Evolutionary conservation across 2,113 vertebrate species (phyloP), one percentile per base, ranked within the genome.

Genomic region (Myotis yumanensis): DNA sequence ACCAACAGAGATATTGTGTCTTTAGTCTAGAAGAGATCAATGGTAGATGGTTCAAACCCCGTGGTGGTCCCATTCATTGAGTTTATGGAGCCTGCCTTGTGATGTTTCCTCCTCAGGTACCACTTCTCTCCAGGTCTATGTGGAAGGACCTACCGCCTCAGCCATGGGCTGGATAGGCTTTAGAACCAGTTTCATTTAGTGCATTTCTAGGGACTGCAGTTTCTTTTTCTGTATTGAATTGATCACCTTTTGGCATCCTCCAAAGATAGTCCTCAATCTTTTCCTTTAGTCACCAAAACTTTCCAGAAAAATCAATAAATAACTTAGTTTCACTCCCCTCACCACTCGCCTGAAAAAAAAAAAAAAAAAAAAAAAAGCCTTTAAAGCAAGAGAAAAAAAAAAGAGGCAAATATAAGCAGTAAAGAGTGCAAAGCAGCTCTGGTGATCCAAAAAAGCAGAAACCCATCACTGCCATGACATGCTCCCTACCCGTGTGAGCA

Each of bases 331-430:
- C 92, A 15, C 87, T 89, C 43, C 81, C n/a, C 43, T 89, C 90
- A 66, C 32, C 25, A 64, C 30, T 75, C 20, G 86, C 11, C 20
- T 22, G 35, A 96, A 88, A 25, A 94, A 94, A 79, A 66, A 30
- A 17, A 92, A 95, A 76, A 96, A 88, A 25, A 94, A 94, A 79
- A 66, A 30, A 17, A 92, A 95, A 76, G 2, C 2, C 28, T 82
- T 73, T 28, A 59, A 87, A 43, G 54, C 40, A 82, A 94, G 54
- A 30, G 30, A 64, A 64, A 64, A 64, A 12, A 52, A 52, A 52
- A 59, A 82, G 57, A 23, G 40, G 20, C 40, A 80, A 94, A 69
- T 10, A 51, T 2, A 72, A 90, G n/a, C 18, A 80, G 43, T 59
- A 40, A 76, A 81, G 51, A 62, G 20, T 28, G 7, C 66, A 57